A percentile compares a stretch with the other conserved stretches of the same genome.
These are phyloP conservation scores for Tethea ocularis DNA, from an alignment of 2,888 invertebrate species.

Conservation along the genomic window DNA sequence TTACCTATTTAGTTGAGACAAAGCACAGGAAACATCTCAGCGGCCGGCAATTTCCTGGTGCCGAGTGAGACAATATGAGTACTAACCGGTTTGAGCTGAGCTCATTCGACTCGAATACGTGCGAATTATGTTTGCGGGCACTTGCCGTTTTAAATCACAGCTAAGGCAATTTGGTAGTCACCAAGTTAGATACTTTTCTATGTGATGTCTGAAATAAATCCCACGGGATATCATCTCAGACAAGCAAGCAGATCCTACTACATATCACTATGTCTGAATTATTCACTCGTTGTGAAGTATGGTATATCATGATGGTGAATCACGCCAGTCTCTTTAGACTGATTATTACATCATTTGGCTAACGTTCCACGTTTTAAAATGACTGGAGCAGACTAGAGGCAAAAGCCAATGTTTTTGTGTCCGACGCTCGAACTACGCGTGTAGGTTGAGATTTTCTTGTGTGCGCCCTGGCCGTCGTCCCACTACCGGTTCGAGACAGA, in stretches of 20 bases:
- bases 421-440: slow-evolving; percentile 41
- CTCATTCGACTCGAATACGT: slow-evolving; percentile 61
- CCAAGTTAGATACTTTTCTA: too few species aligned
- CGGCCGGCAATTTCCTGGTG: slow-evolving; percentile 77
- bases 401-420: slow-evolving; percentile 42
- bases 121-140: slow-evolving; percentile 49
- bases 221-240: too few species aligned
- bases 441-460: slow-evolving; percentile 60
- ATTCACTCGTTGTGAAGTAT: neutral
- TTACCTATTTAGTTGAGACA: slow-evolving; percentile 47
- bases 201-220: too few species aligned
- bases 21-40: slow-evolving; percentile 78
- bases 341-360: slow-evolving; percentile 30
- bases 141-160: slow-evolving; percentile 41
- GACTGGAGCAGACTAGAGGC: slow-evolving; percentile 36
- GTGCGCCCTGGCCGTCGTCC: slow-evolving; percentile 78
- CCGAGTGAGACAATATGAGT: slow-evolving; percentile 78
- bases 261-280: neutral
- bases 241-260: too few species aligned
- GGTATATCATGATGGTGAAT: slow-evolving; percentile 21
- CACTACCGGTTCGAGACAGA: slow-evolving; percentile 84
- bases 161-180: neutral
- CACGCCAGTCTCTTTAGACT: slow-evolving; percentile 24
- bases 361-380: slow-evolving; percentile 33
- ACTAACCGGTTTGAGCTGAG: slow-evolving; percentile 75